Evolutionary conservation across 2,113 vertebrate species (phyloP), one percentile per base, ranked within the genome.

Genomic region (Alethe castanea): DNA sequence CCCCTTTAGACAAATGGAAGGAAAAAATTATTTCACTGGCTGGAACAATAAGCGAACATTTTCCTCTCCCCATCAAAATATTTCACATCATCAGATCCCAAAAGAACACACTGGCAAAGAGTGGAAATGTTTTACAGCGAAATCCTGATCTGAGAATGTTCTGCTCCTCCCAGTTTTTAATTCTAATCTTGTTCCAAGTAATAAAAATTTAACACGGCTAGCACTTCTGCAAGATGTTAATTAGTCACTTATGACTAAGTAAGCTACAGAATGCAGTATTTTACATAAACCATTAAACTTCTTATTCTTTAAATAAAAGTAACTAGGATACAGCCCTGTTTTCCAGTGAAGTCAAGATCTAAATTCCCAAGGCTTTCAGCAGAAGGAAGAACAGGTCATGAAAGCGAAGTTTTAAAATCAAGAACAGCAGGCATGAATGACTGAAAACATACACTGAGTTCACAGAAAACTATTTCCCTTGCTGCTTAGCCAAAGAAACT

Each of bases 201-300:
- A 89, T 62, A 94, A 82, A 85, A 91, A 90, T 40, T 82, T 90
- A 90, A 92, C 70, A 82, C 19, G 66, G 35, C 45, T 60, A 79
- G 28, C 40, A 67, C 29, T 92, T 87, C 73, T 79, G 57, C 59
- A 77, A 89, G 14, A 91, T 62, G 45, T 47, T 89, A 87, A 95
- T 96, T 87, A 96, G 66, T 82, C 88, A 92, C 19, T 93, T 91
- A 82, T 45, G 82, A 92, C 74, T 94, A 90, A 93, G 48, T 44
- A 76, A 96, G 78, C 61, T 67, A 60, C 44, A 82, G 62, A 80
- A 85, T 25, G 35, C 38, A 60, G 38, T 69, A 72, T 57, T 94
- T 82, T 82, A 79, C 29, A 82, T 65, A 71, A 81, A 74, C 16
- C 24, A 65, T 18, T 91, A 65, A 67, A 69, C 20, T 61, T 38